Conservation (phyloP, 23 tunicate genomes). For the Styela clava region DNA sequence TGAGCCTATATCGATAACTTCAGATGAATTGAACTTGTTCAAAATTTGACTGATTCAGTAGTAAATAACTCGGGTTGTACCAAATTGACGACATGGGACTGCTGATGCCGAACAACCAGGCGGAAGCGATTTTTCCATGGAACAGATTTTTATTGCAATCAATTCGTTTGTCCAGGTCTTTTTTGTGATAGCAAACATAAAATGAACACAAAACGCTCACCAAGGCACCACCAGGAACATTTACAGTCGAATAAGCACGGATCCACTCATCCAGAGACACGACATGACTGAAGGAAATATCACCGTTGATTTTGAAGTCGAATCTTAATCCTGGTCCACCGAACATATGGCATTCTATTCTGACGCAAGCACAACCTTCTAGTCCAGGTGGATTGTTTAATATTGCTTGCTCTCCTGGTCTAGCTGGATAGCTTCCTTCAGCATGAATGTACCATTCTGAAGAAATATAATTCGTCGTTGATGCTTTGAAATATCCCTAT, state of each 20-base stretch:
- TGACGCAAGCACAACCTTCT: conserved; percentile 19
- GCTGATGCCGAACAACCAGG: no score
- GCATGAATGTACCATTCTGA: conserved; percentile 15
- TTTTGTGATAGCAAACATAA: no score
- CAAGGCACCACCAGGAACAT: background rate
- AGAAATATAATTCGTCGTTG: conserved; percentile 8
- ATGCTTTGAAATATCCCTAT: no score
- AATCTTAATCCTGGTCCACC: background rate
- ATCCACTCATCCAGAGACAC: background rate
- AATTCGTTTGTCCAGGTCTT: no score
- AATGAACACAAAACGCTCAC: no score
- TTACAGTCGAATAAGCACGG: background rate
- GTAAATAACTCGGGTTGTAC: no score
- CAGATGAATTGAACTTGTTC: no score
- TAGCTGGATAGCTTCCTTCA: conserved; percentile 26
- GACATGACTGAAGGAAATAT: background rate
- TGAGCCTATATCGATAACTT: no score
- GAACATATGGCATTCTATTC: conserved; percentile 5
- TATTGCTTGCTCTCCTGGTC: conserved; percentile 16
- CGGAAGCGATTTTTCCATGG: no score
- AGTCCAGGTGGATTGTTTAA: background rate
- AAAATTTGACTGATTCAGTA: no score
- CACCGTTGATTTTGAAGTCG: conserved; percentile 1
- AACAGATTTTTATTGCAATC: no score
- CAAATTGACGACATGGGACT: no score